phyloP scores from a whole-genome alignment of 2,113 vertebrate species.

The Noctilio leporinus region DNA sequence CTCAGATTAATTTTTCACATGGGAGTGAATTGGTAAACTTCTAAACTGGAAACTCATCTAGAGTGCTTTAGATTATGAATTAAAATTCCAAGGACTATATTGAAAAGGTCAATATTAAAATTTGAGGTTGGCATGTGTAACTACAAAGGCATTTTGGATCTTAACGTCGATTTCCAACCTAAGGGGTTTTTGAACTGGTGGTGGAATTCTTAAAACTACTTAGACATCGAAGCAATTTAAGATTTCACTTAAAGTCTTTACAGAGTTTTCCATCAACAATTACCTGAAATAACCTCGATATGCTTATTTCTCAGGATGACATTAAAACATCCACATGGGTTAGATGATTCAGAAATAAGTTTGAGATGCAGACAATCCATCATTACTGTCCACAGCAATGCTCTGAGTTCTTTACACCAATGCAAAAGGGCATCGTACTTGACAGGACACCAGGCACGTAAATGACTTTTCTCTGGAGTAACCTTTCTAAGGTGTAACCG shows the following conservation, averaged over 20 bases:
- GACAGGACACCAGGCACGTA: accelerated
- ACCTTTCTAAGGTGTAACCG: not conserved
- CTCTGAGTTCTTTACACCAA: not conserved
- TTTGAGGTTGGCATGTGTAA: not conserved
- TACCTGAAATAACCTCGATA: not conserved
- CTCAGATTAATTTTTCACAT: not conserved
- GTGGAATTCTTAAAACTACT: not conserved
- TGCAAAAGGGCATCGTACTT: not conserved
- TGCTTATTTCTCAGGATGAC: not conserved
- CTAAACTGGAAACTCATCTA: not conserved
- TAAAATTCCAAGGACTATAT: not conserved
- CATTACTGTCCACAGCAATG: too few relatives aligned
- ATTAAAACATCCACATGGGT: not conserved
- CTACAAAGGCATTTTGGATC: not conserved
- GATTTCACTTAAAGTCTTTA: not conserved
- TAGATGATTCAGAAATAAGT: not conserved
- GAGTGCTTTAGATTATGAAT: not conserved
- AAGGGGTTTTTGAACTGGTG: not conserved
- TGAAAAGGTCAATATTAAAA: not conserved
- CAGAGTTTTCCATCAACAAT: not conserved
- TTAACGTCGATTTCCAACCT: not conserved
- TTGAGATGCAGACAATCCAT: not conserved
- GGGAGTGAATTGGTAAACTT: not conserved
- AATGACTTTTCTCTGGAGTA: not conserved
- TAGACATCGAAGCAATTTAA: not conserved